Evolutionary conservation across 1,140 invertebrate species (phyloP).

Genomic region (Atta texana): DNA sequence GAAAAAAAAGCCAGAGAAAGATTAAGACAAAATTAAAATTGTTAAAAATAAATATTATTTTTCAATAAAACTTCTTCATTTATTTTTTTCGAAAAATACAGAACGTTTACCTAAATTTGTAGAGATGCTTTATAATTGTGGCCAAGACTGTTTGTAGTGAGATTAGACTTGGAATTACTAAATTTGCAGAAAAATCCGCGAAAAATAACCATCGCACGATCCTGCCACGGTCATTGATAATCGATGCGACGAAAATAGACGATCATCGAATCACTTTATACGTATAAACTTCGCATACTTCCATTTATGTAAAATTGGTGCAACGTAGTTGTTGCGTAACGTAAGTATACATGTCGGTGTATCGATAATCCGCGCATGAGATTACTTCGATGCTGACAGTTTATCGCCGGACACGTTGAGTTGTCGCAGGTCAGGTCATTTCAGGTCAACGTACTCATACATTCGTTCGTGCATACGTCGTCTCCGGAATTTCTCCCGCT

Average conservation of each 20-base stretch:
- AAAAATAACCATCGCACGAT: background rate
- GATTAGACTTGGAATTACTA: background rate
- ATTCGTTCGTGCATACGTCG: slow-evolving; percentile 13
- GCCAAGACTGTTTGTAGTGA: background rate
- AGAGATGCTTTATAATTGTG: too few relatives aligned
- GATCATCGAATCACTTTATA: background rate
- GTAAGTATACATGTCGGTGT: slow-evolving; percentile 11
- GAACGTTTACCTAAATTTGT: too few relatives aligned
- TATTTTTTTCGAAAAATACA: too few relatives aligned
- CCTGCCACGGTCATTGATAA: background rate
- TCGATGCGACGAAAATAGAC: background rate
- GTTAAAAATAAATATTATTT: too few relatives aligned
- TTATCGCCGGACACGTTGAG: slow-evolving; percentile 78
- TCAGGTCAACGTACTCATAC: slow-evolving; percentile 80
- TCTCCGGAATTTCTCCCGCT: slow-evolving; percentile 44
- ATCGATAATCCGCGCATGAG: slow-evolving; percentile 73
- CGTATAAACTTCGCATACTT: slow-evolving; percentile 6
- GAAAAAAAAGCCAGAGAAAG: too few relatives aligned
- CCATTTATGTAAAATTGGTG: slow-evolving; percentile 42
- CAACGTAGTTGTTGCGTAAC: slow-evolving; percentile 51
- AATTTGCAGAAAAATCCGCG: background rate
- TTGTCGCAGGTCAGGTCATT: slow-evolving; percentile 83
- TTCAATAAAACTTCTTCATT: too few relatives aligned
- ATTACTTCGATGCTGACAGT: slow-evolving; percentile 80
- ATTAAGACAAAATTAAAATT: too few relatives aligned